A percentile compares a stretch with the other conserved stretches of the same genome.
These are phyloP conservation scores for Eupsilia transversa DNA, from an alignment of 2,888 invertebrate species.

Conservation along the genomic window DNA sequence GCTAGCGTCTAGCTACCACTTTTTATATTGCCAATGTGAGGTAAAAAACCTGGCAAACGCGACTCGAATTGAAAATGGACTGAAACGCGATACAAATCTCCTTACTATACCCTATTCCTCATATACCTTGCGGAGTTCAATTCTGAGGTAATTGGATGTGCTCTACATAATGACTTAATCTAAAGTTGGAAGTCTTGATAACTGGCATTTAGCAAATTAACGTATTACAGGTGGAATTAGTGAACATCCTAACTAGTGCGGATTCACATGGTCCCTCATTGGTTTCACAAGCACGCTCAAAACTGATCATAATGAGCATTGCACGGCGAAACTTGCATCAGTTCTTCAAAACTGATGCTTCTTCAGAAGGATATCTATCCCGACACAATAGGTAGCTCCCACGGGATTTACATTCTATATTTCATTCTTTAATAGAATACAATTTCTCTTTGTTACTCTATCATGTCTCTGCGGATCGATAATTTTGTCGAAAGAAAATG, in stretches of 20 bases:
- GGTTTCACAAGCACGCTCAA: slow-evolving; percentile 20
- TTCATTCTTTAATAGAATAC: slow-evolving; percentile 44
- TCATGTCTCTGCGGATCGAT: slow-evolving; percentile 43
- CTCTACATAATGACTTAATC: slow-evolving; percentile 49
- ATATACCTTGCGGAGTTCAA: slow-evolving; percentile 43
- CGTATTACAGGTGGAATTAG: slow-evolving; percentile 40
- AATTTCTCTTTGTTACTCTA: slow-evolving; percentile 48
- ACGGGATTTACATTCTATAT: slow-evolving; percentile 29
- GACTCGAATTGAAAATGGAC: slow-evolving; percentile 49
- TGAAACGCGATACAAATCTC: slow-evolving; percentile 41
- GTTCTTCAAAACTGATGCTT: no score
- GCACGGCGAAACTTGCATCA: slow-evolving; percentile 28
- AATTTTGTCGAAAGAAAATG: slow-evolving; percentile 42
- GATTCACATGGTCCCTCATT: slow-evolving; percentile 12
- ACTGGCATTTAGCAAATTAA: slow-evolving; percentile 47
- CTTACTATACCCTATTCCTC: slow-evolving; percentile 27
- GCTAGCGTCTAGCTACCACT: slow-evolving; percentile 36
- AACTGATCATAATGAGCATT: slow-evolving; percentile 19
- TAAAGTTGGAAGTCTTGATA: slow-evolving; percentile 38
- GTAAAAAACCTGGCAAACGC: slow-evolving; percentile 40
- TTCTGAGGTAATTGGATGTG: slow-evolving; percentile 53
- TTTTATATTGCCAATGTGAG: slow-evolving; percentile 56
- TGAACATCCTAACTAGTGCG: slow-evolving; percentile 3
- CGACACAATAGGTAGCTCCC: slow-evolving; percentile 23
- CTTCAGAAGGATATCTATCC: slow-evolving; percentile 28